A percentile compares a stretch with the other conserved stretches of the same genome.
Evolutionary conservation across 2,797 vertebrate genomes (phyloP).

Genomic region (Acanthurus leucopareius): DNA sequence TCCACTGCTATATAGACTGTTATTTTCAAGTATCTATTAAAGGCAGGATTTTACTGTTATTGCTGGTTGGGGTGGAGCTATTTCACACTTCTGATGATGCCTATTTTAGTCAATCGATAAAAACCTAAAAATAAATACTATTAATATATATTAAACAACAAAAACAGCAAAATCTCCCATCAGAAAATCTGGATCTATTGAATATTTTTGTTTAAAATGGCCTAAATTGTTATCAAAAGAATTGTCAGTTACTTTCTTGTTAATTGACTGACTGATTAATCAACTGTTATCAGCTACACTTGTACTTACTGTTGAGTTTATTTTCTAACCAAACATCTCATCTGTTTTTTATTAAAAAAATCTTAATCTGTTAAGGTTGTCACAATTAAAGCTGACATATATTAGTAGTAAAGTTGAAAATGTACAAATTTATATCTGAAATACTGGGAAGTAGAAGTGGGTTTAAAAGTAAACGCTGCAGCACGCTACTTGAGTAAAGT

Average conservation of each 20-base stretch:
- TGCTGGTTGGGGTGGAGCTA: background rate
- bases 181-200: background rate
- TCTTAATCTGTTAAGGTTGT: too few relatives aligned
- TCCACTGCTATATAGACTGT: too few relatives aligned
- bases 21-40: background rate
- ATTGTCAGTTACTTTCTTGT: background rate
- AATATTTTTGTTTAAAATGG: background rate
- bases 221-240: background rate
- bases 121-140: background rate
- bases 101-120: background rate
- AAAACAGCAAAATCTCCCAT: background rate
- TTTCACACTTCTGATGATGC: too few relatives aligned
- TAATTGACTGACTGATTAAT: background rate
- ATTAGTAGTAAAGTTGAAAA: too few relatives aligned
- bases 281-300: background rate
- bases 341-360: too few relatives aligned
- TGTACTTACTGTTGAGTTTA: background rate
- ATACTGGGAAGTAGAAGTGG: too few relatives aligned
- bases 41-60: background rate
- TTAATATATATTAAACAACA: too few relatives aligned
- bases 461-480: background rate
- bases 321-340: background rate
- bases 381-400: too few relatives aligned
- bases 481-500: too few relatives aligned
- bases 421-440: too few relatives aligned